Percentiles rank a stretch among this genome's conserved stretches.
phyloP scores from a whole-genome alignment of 2,113 vertebrate genomes.

The Melanerpes formicivorus region DNA sequence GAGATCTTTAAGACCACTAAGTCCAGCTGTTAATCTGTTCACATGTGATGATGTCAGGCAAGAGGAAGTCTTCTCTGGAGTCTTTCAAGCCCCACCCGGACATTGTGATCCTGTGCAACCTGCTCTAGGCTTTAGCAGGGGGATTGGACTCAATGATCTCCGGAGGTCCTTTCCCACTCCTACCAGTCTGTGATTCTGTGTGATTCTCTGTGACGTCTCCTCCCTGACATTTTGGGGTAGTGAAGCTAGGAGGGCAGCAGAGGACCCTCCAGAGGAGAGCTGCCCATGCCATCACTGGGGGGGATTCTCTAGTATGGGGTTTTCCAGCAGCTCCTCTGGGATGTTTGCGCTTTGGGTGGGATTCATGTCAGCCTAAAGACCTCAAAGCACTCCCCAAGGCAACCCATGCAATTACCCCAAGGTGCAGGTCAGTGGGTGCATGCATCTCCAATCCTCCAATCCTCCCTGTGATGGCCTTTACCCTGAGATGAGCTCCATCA shows the following conservation, averaged over 20 bases:
- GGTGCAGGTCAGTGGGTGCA: not conserved
- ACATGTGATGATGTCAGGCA: not conserved
- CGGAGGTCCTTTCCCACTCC: too few species aligned
- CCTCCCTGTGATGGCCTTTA: not conserved
- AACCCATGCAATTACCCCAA: not conserved
- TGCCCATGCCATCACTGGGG: fast-evolving
- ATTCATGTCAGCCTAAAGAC: not conserved
- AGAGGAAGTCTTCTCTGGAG: not conserved
- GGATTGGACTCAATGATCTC: too few species aligned
- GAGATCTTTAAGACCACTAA: too few species aligned
- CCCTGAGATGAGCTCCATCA: not conserved
- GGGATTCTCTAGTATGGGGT: not conserved
- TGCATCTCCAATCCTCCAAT: not conserved
- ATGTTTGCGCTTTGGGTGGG: fast-evolving
- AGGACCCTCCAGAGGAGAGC: fast-evolving
- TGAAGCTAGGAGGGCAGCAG: not conserved
- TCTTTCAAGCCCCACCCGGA: too few species aligned
- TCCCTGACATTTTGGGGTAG: not conserved
- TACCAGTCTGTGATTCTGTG: too few species aligned
- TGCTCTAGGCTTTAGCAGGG: too few species aligned
- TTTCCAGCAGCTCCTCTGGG: not conserved
- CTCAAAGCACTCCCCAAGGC: not conserved
- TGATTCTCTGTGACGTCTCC: not conserved
- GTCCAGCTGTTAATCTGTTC: too few species aligned
- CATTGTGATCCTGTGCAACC: too few species aligned